Evolutionary conservation across 2,888 invertebrate genomes (phyloP).

Genomic region (Eremobia ochroleuca): DNA sequence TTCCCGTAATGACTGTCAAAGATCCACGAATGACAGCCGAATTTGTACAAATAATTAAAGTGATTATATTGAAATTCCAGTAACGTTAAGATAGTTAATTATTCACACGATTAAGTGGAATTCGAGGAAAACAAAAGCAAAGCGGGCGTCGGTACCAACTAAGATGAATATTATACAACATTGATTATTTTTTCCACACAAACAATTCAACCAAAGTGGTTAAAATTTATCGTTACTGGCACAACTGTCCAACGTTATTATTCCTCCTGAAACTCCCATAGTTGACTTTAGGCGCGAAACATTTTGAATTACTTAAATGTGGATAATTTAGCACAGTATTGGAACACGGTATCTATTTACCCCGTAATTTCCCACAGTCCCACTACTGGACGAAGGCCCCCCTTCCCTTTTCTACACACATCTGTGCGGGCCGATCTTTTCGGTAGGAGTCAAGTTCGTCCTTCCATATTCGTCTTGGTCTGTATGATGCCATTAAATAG

Average conservation of each 20-base stretch:
- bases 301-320: conserved; percentile 17
- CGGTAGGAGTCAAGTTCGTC: no score
- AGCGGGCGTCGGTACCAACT: not conserved
- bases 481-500: no score
- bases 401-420: no score
- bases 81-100: not conserved
- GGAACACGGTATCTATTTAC: not conserved
- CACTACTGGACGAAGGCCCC: no score
- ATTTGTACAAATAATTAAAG: not conserved
- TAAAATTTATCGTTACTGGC: conserved; percentile 3
- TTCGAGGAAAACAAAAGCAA: conserved; percentile 12
- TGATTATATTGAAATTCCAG: not conserved
- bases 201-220: conserved; percentile 19
- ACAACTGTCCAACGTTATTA: conserved; percentile 20
- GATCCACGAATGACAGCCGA: no score
- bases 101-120: not conserved
- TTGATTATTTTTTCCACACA: not conserved
- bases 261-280: conserved; percentile 1
- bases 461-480: not conserved
- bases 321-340: not conserved
- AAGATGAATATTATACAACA: conserved; percentile 31
- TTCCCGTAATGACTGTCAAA: no score
- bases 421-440: no score
- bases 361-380: no score
- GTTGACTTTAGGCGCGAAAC: conserved; percentile 2